Evolutionary conservation across 1,140 invertebrate genomes (phyloP).

Genomic region (Drosophila sturtevanti): DNA sequence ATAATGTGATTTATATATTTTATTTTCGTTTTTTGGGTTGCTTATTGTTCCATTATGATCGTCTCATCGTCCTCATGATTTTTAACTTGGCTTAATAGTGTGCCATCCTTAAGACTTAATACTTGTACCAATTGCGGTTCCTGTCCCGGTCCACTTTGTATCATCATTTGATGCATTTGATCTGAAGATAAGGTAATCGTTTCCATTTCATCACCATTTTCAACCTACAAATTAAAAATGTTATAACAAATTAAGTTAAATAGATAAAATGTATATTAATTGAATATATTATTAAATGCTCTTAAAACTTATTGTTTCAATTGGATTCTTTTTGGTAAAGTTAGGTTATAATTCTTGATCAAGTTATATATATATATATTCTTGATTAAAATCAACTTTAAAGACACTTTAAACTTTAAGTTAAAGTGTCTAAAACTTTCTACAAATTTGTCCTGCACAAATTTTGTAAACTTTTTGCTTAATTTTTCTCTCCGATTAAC

Average conservation of each 20-base stretch:
- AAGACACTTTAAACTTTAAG: too few relatives aligned
- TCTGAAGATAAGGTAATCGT: constrained; percentile 87
- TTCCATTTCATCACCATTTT: constrained; percentile 86
- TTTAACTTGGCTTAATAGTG: constrained; percentile 85
- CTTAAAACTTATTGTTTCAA: too few relatives aligned
- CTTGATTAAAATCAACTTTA: too few relatives aligned
- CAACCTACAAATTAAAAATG: background rate
- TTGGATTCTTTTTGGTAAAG: too few relatives aligned
- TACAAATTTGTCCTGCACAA: too few relatives aligned
- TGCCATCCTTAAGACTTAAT: constrained; percentile 91
- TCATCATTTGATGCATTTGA: constrained; percentile 89
- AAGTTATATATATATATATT: too few relatives aligned
- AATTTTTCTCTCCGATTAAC: too few relatives aligned
- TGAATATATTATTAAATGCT: too few relatives aligned
- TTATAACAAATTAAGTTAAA: background rate
- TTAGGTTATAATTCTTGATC: too few relatives aligned
- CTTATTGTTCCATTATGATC: constrained; percentile 81
- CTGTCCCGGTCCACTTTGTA: constrained; percentile 87
- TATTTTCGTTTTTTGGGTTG: background rate
- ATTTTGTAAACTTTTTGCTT: too few relatives aligned
- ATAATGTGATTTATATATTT: background rate
- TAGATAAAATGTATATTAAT: background rate
- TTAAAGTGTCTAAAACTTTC: too few relatives aligned
- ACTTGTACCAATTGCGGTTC: constrained; percentile 92
- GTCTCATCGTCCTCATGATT: constrained; percentile 82